Base-by-base conservation (phyloP, 2,113 vertebrate species). In the Sylvilagus bachmani region DNA sequence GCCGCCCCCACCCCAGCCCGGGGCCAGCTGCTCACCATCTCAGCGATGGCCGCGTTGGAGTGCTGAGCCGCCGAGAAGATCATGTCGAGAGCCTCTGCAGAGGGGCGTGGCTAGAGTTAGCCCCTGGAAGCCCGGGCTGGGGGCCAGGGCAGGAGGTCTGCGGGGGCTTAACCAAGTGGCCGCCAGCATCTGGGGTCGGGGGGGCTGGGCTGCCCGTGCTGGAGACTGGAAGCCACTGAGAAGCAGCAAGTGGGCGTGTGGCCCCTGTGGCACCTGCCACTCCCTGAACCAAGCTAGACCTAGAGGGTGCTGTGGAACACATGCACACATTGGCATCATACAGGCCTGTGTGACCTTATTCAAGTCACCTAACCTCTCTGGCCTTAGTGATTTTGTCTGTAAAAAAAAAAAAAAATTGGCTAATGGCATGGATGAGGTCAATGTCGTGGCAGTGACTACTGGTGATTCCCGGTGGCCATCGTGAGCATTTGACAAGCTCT, bases 41-140 rank as follows among this genome's bases (percentile, higher is more conserved):
- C 98, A 0, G 97, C 95, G 3, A 98, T 98, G 92, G 98, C 98
- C 27, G 97, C 97, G 0, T 98, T 98, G 3, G 98, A 98, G 87
- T 98, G 98, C 75, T 98, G 98, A 10, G 98, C 98, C 0, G 98
- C 98, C 0, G 97, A 97, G 96, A 98, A 99, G 96, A 99, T 98
- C 97, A 98, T 96, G 78, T 98, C 97, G 36, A 99, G 95, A 2
- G 98, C 98, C 91, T 98, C 98, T 99, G 95, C 9, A 36, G 25
- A 33, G 27, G 17, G 31, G 17, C 25, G 55, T 78, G 27, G 29
- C 25, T 5, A 13, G 71, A 49, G 73, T 92, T 27, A 91, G 0
- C n/a, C 33, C 51, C 12, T 58, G 29, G 31, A 78, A 14, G 0
- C 3, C 0, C 67, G 64, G 51, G 29, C 70, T 31, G 67, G 22